Base-by-base conservation (phyloP, 2,797 vertebrate species). In the Rhinella marina region DNA sequence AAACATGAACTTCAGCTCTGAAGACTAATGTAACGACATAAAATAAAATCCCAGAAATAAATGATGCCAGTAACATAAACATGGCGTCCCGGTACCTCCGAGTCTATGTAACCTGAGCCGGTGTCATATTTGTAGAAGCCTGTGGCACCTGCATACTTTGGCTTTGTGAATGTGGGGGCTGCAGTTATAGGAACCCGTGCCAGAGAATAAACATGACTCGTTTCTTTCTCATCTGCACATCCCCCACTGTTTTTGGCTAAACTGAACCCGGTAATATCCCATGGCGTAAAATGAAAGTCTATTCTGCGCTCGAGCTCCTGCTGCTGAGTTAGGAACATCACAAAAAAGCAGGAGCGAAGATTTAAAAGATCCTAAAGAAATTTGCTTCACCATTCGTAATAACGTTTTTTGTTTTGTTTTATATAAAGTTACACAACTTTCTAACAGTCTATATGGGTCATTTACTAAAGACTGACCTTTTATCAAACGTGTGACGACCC, bases 161-260 rank as follows among this genome's bases (percentile, higher is more conserved):
- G 84, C 68, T 70, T 7, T 25, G n/a, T 23, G 50, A 68, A 52
- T 72, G 50, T 81, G 77, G 62, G 50, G 75, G 62, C 54, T 81
- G 77, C 29, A 41, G 50, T 79, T n/a, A 64, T 19, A 23, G 48
- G 29, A 77, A 62, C 52, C 17, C 29, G 25, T 17, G 48, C 54
- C 73, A 80, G 27, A 11, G 21, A 57, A 56, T 57, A 81, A 86
- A 72, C 66, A 86, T 48, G 57, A 81, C 62, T 61, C 81, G 66
- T 57, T 72, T 52, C 48, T 57, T 72, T 52, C n/a, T 66, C 75
- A 64, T 86, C 85, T 86, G 64, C 52, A 59, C 62, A 9, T 70
- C 27, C 62, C 85, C 85, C 64, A 48, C 52, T 48, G 77, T 59
- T 52, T 57, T 68, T 86, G 77, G 75, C 85, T 86, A 32, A 86